Conservation (phyloP, 2,888 invertebrate genomes). For the Lacanobia oleracea region DNA sequence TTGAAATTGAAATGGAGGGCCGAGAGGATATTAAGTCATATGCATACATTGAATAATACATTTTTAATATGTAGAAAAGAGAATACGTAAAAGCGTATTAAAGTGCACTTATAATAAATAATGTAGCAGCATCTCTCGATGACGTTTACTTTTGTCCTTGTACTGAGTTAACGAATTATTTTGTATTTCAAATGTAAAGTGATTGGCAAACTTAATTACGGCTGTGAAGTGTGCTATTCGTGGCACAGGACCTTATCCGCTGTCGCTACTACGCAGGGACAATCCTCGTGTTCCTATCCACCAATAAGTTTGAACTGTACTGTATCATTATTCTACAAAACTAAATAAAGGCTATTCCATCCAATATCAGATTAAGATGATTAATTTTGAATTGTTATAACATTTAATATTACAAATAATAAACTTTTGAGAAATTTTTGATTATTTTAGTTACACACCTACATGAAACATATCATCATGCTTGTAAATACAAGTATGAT, state of each 20-base stretch:
- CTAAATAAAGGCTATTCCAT: background rate
- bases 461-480: background rate
- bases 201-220: background rate
- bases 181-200: background rate
- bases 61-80: background rate
- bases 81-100: background rate
- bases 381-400: constrained; percentile 11
- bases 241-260: background rate
- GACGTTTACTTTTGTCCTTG: no score
- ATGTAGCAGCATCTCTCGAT: no score
- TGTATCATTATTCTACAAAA: background rate
- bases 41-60: background rate
- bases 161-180: background rate
- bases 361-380: background rate
- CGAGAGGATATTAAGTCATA: no score
- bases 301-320: background rate
- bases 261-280: background rate
- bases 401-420: constrained; percentile 24
- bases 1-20: no score
- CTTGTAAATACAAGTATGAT: background rate
- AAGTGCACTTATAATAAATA: constrained; percentile 30
- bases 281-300: background rate
- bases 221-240: background rate
- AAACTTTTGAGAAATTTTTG: constrained; percentile 10
- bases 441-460: background rate